These are phyloP conservation scores for Deroptyus accipitrinus DNA, from an alignment of 2,113 vertebrate species.

Conservation along the genomic window DNA sequence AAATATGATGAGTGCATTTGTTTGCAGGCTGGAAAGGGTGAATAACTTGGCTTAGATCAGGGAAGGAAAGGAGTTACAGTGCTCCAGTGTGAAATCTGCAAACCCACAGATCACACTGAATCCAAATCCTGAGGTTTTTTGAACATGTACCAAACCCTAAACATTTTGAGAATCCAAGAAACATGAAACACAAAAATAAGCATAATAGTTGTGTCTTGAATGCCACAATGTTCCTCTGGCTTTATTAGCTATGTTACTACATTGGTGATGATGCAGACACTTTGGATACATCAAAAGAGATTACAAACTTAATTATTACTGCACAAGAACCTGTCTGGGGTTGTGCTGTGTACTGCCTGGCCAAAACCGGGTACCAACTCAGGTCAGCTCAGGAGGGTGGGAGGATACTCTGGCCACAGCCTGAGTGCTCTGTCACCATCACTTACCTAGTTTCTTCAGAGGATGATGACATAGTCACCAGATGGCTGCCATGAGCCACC, in stretches of 20 bases:
- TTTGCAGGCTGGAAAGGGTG: background rate
- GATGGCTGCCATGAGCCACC: background rate
- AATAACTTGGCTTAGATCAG: background rate
- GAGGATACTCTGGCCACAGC: background rate
- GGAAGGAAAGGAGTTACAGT: background rate
- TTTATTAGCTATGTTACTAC: background rate
- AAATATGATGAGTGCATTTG: background rate
- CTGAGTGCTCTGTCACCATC: background rate
- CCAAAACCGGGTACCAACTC: background rate
- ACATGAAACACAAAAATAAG: background rate
- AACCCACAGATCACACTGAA: background rate
- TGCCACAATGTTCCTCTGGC: background rate
- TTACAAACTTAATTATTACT: background rate
- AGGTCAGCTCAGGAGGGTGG: background rate
- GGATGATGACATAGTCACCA: background rate
- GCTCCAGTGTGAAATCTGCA: background rate
- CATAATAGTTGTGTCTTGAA: background rate
- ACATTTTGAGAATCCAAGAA: background rate
- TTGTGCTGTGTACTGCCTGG: background rate
- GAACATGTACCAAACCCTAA: background rate
- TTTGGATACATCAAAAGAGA: background rate
- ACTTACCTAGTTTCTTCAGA: background rate
- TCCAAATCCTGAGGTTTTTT: background rate
- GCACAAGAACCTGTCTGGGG: background rate
- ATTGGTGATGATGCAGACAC: background rate